phyloP scores from a whole-genome alignment of 2,888 invertebrate species.

The Molanna angustata region DNA sequence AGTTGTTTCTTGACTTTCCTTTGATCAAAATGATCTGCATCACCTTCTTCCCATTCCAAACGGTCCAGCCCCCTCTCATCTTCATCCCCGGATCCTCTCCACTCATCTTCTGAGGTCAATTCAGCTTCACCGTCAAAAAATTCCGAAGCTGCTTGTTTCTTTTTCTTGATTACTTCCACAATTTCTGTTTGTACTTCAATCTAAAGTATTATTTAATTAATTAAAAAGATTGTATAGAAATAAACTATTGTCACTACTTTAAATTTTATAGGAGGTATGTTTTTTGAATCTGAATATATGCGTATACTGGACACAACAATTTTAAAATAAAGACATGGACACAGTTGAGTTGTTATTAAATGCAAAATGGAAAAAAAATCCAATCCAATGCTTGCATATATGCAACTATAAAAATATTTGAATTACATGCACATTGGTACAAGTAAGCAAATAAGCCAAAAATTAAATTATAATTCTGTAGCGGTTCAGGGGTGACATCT shows the following conservation, averaged over 20 bases:
- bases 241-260: background rate
- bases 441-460: too few relatives aligned
- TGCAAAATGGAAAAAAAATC: too few relatives aligned
- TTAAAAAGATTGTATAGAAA: background rate
- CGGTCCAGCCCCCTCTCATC: conserved; percentile 77
- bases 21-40: conserved; percentile 79
- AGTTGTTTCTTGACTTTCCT: conserved; percentile 74
- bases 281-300: too few relatives aligned
- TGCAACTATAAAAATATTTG: too few relatives aligned
- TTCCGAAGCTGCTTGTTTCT: conserved; percentile 57
- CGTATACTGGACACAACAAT: too few relatives aligned
- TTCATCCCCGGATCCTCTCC: conserved; percentile 80
- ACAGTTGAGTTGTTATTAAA: too few relatives aligned
- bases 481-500: too few relatives aligned
- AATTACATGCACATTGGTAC: too few relatives aligned
- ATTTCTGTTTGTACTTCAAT: conserved; percentile 21
- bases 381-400: too few relatives aligned
- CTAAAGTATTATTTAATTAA: conserved; percentile 5
- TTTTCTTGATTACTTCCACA: conserved; percentile 33
- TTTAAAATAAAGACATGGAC: too few relatives aligned
- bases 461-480: too few relatives aligned
- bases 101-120: conserved; percentile 81
- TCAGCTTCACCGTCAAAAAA: conserved; percentile 92
- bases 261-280: too few relatives aligned
- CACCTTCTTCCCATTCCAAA: conserved; percentile 82